A percentile compares a stretch with the other conserved stretches of the same genome.
Evolutionary conservation across 30 jellyfish, hydroid and myxozoan genomes (phyloP).

Genomic region (Clytia hemisphaerica): DNA sequence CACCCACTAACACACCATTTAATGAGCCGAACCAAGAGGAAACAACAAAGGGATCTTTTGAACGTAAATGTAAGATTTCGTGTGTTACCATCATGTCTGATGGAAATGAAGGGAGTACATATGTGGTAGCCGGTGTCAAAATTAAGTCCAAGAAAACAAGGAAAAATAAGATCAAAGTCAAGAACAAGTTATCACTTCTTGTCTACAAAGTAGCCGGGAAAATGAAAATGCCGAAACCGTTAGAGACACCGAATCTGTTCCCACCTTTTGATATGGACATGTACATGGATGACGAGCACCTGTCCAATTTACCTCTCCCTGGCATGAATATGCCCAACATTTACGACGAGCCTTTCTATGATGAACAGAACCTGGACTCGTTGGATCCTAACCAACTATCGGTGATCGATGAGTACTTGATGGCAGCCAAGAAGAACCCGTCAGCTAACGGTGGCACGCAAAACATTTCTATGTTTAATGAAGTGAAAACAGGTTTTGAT

Average conservation of each 20-base stretch:
- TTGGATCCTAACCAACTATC: slow-evolving; percentile 51
- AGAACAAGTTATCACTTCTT: slow-evolving; percentile 29
- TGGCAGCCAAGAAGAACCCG: slow-evolving; percentile 51
- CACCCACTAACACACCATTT: not conserved
- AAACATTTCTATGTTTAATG: slow-evolving; percentile 5
- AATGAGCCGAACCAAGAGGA: not conserved
- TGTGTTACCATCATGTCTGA: slow-evolving; percentile 26
- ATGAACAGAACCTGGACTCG: slow-evolving; percentile 1
- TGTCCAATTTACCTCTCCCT: not conserved
- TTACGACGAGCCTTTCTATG: slow-evolving; percentile 15
- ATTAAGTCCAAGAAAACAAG: slow-evolving; percentile 15
- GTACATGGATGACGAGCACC: too few species aligned
- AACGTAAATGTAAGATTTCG: slow-evolving; percentile 12
- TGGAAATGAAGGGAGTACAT: not conserved
- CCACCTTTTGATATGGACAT: too few species aligned
- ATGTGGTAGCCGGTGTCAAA: slow-evolving; percentile 28
- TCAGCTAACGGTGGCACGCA: slow-evolving; percentile 20
- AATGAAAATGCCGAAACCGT: not conserved
- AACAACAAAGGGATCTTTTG: not conserved
- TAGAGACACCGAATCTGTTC: not conserved
- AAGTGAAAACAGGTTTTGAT: slow-evolving; percentile 18
- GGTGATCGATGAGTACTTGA: slow-evolving; percentile 69
- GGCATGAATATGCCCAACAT: not conserved
- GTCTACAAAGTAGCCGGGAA: slow-evolving; percentile 21
- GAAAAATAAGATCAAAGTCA: not conserved